Evolutionary conservation across 2,797 vertebrate species (phyloP).

Genomic region (Sphenodon punctatus): DNA sequence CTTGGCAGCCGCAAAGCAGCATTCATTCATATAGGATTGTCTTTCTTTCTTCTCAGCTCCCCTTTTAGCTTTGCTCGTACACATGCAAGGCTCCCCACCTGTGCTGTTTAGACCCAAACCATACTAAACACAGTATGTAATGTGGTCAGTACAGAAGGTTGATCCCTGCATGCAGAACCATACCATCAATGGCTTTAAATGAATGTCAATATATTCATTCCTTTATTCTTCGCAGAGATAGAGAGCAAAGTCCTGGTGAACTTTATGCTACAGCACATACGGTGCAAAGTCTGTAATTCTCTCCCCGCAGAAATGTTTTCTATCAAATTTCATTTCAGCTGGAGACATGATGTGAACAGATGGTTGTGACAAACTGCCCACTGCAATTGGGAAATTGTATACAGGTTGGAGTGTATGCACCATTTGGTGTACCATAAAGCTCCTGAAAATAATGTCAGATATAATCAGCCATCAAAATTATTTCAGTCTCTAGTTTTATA

Average conservation of each 20-base stretch:
- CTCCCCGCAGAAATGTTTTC: constrained; percentile 29
- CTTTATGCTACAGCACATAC: constrained; percentile 23
- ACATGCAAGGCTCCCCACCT: constrained; percentile 3
- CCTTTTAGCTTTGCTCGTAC: constrained; percentile 4
- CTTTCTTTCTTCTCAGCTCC: neutral
- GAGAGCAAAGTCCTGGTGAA: constrained; percentile 38
- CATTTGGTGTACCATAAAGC: constrained; percentile 51
- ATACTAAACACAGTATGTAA: constrained; percentile 13
- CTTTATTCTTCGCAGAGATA: constrained; percentile 4
- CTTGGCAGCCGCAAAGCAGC: constrained; percentile 1
- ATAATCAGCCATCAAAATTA: constrained; percentile 54
- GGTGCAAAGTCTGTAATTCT: constrained; percentile 21
- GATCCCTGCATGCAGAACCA: constrained; percentile 1
- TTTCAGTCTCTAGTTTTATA: constrained; percentile 43
- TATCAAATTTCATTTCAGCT: constrained; percentile 54
- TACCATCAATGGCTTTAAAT: constrained; percentile 41
- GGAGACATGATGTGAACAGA: constrained; percentile 42
- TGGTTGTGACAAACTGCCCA: constrained; percentile 38
- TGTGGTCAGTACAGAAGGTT: constrained; percentile 31
- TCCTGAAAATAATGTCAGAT: constrained; percentile 58
- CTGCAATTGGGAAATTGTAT: constrained; percentile 30
- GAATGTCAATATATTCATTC: constrained; percentile 1
- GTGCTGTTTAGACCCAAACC: neutral
- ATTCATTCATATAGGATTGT: neutral
- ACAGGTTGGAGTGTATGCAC: constrained; percentile 43